Evolutionary conservation across 2,113 vertebrate species (phyloP).

Genomic region (Trinectes maculatus): DNA sequence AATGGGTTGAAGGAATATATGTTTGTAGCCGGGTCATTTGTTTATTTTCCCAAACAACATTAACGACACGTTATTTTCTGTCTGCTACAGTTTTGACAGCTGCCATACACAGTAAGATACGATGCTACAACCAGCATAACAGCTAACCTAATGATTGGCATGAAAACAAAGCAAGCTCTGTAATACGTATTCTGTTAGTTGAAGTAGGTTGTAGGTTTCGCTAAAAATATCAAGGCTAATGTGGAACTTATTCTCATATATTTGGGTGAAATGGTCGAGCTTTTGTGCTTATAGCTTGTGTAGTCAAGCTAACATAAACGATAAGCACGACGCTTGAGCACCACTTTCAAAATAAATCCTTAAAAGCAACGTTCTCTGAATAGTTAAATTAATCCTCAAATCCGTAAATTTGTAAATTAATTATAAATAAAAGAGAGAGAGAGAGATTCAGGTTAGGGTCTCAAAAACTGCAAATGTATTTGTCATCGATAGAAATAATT

Average conservation of each 20-base stretch:
- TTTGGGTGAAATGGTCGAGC: slow-evolving; percentile 17
- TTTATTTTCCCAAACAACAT: neutral
- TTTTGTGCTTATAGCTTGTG: neutral
- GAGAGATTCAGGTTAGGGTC: too few relatives aligned
- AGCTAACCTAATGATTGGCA: neutral
- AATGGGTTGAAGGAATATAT: neutral
- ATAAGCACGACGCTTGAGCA: neutral
- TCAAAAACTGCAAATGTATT: too few relatives aligned
- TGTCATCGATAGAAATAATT: too few relatives aligned
- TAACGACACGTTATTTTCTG: neutral
- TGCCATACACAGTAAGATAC: slow-evolving; percentile 27
- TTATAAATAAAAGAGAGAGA: too few relatives aligned
- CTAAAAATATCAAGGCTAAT: accelerated
- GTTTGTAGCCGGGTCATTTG: accelerated
- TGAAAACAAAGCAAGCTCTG: neutral
- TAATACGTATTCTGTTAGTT: neutral
- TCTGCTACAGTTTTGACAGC: slow-evolving; percentile 52
- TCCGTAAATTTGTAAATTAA: too few relatives aligned
- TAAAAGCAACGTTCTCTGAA: neutral
- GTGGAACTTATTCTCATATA: neutral
- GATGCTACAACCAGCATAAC: slow-evolving; percentile 23
- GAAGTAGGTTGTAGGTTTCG: too few relatives aligned
- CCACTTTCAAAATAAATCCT: slow-evolving; percentile 49
- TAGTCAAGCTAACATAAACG: slow-evolving; percentile 12
- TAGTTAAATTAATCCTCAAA: neutral